Evolutionary conservation across 2,797 vertebrate species (phyloP), one percentile per base, ranked within the genome.

Genomic region (Salarias fasciatus): DNA sequence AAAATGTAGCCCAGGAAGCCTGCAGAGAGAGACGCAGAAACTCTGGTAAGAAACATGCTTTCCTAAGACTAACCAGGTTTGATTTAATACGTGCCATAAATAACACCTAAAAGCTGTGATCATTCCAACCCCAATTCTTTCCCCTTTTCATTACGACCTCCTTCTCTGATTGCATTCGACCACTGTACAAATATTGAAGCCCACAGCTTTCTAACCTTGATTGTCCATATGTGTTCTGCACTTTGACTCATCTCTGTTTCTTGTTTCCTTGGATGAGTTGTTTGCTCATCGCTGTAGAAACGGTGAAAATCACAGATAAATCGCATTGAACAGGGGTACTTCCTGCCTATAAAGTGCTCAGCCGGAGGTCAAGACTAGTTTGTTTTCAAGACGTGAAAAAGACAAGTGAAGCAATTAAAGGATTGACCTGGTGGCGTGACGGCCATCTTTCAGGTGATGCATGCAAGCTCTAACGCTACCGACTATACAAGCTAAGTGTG

Each of bases 1-100:
- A 70, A 66, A 62, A 35, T 54, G 31, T 53, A 51, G 65, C 62
- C 42, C 49, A 28, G 43, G 49, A 54, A 52, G 42, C 14, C 9
- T 9, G 28, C 11, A 3, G 51, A 15, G 43, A 15, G 43, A 15
- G 49, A 54, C 52, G 68, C 30, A 8, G 12, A 52, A 42, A 13
- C 18, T 5, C 40, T 47, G 48, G 44, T 14, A 59, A 53, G 61
- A 7, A 28, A 14, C 60, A 9, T 35, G 53, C 24, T 36, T 28
- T 8, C 11, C n/a, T 41, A 46, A 45, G 38, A 8, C 41, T 46
- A 28, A 46, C 42, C 9, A 0, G 28, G 28, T 46, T 33, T n/a
- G 28, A 33, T 33, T 52, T 38, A 3, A 43, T 66, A 65, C 38
- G 30, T 56, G 53, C 35, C 15, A 29, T 31, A 13, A 31, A 9